These are phyloP conservation scores for Amiota mariae DNA, from an alignment of 2,888 invertebrate genomes.

Conservation along the genomic window DNA sequence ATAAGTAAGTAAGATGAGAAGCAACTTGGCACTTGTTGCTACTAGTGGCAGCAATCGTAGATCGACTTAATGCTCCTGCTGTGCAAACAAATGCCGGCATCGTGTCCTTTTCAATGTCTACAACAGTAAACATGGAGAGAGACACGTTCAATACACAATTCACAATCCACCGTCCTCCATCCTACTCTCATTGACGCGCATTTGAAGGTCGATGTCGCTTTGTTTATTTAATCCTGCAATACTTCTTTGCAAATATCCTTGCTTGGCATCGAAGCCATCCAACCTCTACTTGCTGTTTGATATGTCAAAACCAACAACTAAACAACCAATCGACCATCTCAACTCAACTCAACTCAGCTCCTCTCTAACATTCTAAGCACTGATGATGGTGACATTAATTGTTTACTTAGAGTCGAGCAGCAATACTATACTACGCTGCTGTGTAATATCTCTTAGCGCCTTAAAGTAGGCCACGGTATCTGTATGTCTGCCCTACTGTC, in stretches of 20 bases:
- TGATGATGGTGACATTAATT: conserved; percentile 42
- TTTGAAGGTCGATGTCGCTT: conserved; percentile 23
- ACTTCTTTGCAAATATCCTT: conserved; percentile 21
- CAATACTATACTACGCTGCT: conserved; percentile 23
- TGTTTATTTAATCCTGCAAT: conserved; percentile 29
- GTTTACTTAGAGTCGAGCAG: conserved; percentile 26
- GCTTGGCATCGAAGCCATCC: not conserved
- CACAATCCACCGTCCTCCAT: not conserved
- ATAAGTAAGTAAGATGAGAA: too few relatives aligned
- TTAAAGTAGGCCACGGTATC: conserved; percentile 41
- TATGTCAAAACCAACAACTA: conserved; percentile 38
- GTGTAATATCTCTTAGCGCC: conserved; percentile 15
- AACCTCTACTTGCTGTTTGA: not conserved
- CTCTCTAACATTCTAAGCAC: not conserved
- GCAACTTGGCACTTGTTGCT: conserved; percentile 16
- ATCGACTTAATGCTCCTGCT: not conserved
- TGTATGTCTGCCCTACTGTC: not conserved
- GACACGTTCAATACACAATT: not conserved
- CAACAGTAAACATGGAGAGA: not conserved
- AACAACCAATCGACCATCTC: not conserved
- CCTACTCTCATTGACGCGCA: not conserved
- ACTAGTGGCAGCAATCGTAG: not conserved
- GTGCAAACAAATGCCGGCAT: conserved; percentile 30
- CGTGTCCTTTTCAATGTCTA: conserved; percentile 32
- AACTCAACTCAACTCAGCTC: conserved; percentile 5